Evolutionary conservation across 2,888 invertebrate genomes (phyloP), one percentile per base, ranked within the genome.

Genomic region (Agonum fuliginosum): DNA sequence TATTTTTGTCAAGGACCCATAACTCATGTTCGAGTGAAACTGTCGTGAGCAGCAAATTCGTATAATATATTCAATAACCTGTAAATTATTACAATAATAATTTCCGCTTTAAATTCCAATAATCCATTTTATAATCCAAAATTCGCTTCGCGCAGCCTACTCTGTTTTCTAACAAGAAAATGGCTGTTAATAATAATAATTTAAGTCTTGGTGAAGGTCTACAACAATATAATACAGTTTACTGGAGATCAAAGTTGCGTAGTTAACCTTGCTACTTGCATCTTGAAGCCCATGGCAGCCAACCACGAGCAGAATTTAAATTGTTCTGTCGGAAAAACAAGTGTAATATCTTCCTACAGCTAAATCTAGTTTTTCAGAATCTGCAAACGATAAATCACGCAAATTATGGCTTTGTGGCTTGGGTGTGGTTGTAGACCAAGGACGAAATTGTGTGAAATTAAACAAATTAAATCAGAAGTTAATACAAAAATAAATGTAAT

Each of bases 331-430:
- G 8, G 37, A 37, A 37, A 37, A 37, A 37, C 37, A 37, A 37
- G 1, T 30, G 30, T 37, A 37, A 37, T 37, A n/a, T 37, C 37
- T 37, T 37, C 37, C 37, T 37, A 37, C 37, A 37, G 37, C 37
- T n/a, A 37, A n/a, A 37, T 37, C 37, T n/a, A 37, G 37, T 37
- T 37, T 37, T 37, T 37, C 37, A 37, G 37, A 37, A 37, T n/a
- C n/a, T 37, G 37, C 3, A 30, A 37, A 37, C 37, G 12, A 37
- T 37, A 37, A 37, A 37, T 37, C 37, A 37, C 37, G 37, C 8
- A 37, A 37, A 37, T 37, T 37, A 37, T 37, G 37, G 37, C n/a
- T n/a, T n/a, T 12, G 37, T 0, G 3, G 1, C 37, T n/a, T 2
- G 8, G 37, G 37, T 12, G 37, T 12, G 37, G 37, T 37, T 12